phyloP scores from a whole-genome alignment of 2,113 vertebrate species.

The Scortum barcoo region DNA sequence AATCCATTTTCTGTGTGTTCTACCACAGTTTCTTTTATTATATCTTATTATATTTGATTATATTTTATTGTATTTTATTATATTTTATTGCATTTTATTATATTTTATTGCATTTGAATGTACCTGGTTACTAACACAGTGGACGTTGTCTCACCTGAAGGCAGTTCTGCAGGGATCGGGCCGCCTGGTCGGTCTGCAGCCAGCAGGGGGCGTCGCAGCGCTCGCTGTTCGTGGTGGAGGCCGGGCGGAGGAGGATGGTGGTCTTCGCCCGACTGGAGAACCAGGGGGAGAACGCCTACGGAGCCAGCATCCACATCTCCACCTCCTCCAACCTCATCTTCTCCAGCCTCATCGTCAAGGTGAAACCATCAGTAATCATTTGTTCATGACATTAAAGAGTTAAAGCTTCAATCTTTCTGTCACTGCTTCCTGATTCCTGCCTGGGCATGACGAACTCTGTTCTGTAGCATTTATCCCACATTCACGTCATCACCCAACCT shows the following conservation, averaged over 20 bases:
- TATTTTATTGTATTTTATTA: too few species aligned
- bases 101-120: too few species aligned
- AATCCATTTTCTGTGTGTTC: too few species aligned
- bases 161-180: constrained; percentile 87
- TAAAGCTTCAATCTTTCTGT: too few species aligned
- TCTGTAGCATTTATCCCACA: neutral
- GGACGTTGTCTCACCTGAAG: constrained; percentile 69
- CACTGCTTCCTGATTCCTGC: too few species aligned
- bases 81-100: too few species aligned
- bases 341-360: constrained; percentile 91
- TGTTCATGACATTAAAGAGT: too few species aligned
- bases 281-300: constrained; percentile 92
- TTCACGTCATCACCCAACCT: too few species aligned
- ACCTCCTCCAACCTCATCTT: constrained; percentile 92
- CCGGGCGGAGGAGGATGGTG: constrained; percentile 84
- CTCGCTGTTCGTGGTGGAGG: constrained; percentile 84
- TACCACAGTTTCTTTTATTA: too few species aligned
- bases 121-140: too few species aligned
- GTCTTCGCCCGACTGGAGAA: constrained; percentile 90
- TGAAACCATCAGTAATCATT: constrained; percentile 37
- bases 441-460: too few species aligned
- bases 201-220: constrained; percentile 3
- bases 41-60: too few species aligned
- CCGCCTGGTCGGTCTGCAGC: constrained; percentile 64
- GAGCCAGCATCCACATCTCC: constrained; percentile 87